These are phyloP conservation scores for Adela reaumurella DNA, from an alignment of 2,888 invertebrate species.

Conservation along the genomic window DNA sequence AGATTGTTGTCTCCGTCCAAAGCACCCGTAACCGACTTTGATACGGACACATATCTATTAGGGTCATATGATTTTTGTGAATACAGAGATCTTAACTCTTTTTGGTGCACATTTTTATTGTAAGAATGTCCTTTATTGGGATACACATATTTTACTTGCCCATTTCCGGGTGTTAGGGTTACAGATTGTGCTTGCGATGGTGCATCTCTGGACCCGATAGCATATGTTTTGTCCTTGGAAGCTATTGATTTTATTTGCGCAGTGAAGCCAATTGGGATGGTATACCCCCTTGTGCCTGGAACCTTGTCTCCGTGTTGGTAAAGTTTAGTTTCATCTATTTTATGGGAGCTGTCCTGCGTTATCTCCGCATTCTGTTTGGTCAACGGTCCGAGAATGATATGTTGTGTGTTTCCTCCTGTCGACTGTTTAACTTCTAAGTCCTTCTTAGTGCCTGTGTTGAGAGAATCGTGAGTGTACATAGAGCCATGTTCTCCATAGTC, in stretches of 20 bases:
- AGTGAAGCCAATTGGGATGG: constrained; percentile 65
- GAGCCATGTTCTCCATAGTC: constrained; percentile 37
- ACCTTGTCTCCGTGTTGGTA: constrained; percentile 65
- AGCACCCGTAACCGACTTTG: constrained; percentile 75
- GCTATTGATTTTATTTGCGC: constrained; percentile 65
- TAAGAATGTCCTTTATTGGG: constrained; percentile 16
- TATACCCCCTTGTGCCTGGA: constrained; percentile 64
- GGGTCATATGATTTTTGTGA: constrained; percentile 38
- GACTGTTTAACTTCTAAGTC: constrained; percentile 42
- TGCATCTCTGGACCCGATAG: constrained; percentile 53
- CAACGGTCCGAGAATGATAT: constrained; percentile 57
- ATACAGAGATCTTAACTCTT: constrained; percentile 34
- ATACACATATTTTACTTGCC: constrained; percentile 35
- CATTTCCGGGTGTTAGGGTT: constrained; percentile 46
- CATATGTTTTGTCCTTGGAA: constrained; percentile 56
- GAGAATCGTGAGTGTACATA: constrained; percentile 31
- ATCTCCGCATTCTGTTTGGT: constrained; percentile 59
- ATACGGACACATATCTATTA: constrained; percentile 72
- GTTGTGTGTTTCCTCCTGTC: constrained; percentile 59
- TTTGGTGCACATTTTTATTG: constrained; percentile 28
- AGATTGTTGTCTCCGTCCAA: constrained; percentile 60
- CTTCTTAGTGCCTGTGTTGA: constrained; percentile 28
- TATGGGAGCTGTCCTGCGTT: constrained; percentile 51
- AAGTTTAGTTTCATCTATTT: constrained; percentile 52
- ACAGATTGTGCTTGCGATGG: constrained; percentile 68